phyloP scores from a whole-genome alignment of 2,797 vertebrate genomes.

The Rhinogobio ventralis region DNA sequence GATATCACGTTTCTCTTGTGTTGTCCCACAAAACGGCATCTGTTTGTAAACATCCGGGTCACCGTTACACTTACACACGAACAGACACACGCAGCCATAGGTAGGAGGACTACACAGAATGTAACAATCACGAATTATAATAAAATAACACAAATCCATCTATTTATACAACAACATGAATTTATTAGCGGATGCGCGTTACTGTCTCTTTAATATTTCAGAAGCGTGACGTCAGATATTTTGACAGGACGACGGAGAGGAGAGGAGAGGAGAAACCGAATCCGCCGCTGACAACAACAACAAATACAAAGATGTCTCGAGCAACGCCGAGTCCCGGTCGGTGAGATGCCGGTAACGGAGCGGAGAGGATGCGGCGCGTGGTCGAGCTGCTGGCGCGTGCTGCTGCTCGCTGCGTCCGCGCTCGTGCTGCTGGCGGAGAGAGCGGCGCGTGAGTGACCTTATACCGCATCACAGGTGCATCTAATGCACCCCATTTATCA shows the following conservation, averaged over 20 bases:
- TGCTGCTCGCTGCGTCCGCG: constrained; percentile 77
- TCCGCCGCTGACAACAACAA: constrained; percentile 40
- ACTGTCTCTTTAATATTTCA: constrained; percentile 74
- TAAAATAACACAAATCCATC: background rate
- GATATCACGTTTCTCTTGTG: constrained; percentile 22
- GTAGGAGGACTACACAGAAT: background rate
- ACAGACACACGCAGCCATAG: background rate
- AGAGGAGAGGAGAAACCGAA: constrained; percentile 36
- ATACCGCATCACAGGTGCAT: background rate
- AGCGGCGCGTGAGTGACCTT: constrained; percentile 79
- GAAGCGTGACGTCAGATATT: constrained; percentile 76
- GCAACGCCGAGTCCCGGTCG: background rate
- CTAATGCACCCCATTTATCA: background rate
- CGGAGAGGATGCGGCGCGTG: constrained; percentile 73
- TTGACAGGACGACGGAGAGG: constrained; percentile 59
- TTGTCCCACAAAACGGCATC: constrained; percentile 21
- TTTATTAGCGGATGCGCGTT: background rate
- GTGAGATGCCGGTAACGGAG: constrained; percentile 44
- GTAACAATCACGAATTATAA: background rate
- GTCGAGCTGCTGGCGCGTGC: constrained; percentile 78
- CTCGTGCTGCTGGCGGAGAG: constrained; percentile 81
- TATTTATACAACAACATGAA: background rate
- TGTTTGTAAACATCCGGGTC: constrained; percentile 38
- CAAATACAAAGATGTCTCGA: constrained; percentile 29
- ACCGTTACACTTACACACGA: background rate